Base-by-base conservation (phyloP, 1,140 invertebrate species). In the Drosophila azteca region DNA sequence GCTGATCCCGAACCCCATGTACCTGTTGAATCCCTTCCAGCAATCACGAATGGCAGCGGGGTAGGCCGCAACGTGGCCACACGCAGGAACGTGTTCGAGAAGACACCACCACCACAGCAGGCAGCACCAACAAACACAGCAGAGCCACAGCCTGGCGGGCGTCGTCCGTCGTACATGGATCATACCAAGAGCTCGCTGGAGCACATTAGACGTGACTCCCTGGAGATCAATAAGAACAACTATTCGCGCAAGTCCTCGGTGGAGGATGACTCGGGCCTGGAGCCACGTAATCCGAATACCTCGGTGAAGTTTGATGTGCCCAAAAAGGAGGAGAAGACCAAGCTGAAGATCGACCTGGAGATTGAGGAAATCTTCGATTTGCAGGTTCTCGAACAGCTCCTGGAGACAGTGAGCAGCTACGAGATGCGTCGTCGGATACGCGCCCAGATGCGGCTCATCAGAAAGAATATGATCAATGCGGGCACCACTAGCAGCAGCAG, bases 361-460 rank as follows among this genome's bases (percentile, higher is more conserved):
- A 94, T 96, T 61, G 95, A 96, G 87, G 94, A 95, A 65, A 95
- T 96, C 63, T 95, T 94, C 66, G 95, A 96, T 73, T 78, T 96
- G 59, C 92, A 93, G 78, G 89, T 95, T 61, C 92, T 96, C 48
- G 95, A 96, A 91, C 92, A 93, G 92, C 93, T 96, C 92, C 92
- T 96, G 85, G 95, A 96, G 91, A 95, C 94, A 81, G 94, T 95
- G 31, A 93, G 93, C 24, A 94, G 94, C 58, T 96, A 96, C 82
- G 95, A 96, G 74, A 93, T 96, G 78, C 92, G 96, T 62, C 93
- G 95, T 53, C 93, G 95, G 60, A 96, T 96, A 57, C 93, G 96
- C 68, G 93, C 95, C 7, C 95, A 96, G 91, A 95, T 96, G 57
- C 92, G 95, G 69, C 83, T 95, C 7, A 94, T 95, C 3, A 94